These are phyloP conservation scores for Formica exsecta DNA, from an alignment of 1,140 invertebrate genomes.

Conservation along the genomic window DNA sequence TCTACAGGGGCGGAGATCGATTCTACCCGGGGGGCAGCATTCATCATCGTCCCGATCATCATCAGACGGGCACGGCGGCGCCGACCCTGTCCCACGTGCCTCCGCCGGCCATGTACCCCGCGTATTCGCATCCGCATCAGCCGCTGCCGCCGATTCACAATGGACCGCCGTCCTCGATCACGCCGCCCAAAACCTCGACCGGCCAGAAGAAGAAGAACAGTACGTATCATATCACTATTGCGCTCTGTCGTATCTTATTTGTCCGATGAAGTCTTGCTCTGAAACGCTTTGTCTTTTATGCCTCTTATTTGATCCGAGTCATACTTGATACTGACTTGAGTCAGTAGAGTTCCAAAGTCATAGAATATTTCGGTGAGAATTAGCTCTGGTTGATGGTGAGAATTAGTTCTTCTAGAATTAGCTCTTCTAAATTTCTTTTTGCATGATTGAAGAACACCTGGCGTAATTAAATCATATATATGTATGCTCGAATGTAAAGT, in stretches of 20 bases:
- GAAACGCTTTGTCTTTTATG: conserved; percentile 7
- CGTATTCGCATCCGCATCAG: conserved; percentile 83
- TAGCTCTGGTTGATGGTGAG: background rate
- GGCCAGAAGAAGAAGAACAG: conserved; percentile 86
- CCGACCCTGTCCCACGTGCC: conserved; percentile 86
- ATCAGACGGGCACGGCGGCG: conserved; percentile 85
- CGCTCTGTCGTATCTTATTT: conserved; percentile 4
- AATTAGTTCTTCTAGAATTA: background rate
- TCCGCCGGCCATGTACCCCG: conserved; percentile 85
- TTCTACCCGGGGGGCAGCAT: conserved; percentile 83
- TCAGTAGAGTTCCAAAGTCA: conserved; percentile 15
- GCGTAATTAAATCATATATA: conserved; percentile 21
- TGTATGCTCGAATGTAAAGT: background rate
- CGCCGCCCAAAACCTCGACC: conserved; percentile 84
- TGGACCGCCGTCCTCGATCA: conserved; percentile 82
- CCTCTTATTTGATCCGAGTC: conserved; percentile 20
- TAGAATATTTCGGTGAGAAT: conserved; percentile 1
- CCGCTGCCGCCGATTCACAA: conserved; percentile 82
- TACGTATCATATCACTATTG: conserved; percentile 76
- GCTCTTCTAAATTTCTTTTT: background rate
- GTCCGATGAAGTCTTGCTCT: conserved; percentile 26
- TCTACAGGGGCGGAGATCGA: conserved; percentile 83
- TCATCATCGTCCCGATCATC: conserved; percentile 83
- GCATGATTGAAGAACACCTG: background rate
- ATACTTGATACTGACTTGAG: background rate